phyloP scores from a whole-genome alignment of 2,888 invertebrate species.

The Apamea anceps region DNA sequence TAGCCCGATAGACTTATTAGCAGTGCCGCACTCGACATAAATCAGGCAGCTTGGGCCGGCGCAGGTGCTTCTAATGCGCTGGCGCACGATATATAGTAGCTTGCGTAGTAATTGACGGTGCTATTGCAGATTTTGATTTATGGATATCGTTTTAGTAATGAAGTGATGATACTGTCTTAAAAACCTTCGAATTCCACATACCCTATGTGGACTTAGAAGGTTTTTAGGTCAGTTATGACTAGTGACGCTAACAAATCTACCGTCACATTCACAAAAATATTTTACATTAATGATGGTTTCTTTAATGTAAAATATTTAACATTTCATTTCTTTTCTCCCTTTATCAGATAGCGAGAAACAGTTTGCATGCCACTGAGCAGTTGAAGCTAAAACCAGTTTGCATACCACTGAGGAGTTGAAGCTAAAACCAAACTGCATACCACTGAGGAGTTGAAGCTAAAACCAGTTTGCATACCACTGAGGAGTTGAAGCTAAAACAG shows the following conservation, averaged over 20 bases:
- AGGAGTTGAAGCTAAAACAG: no score
- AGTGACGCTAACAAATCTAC: not conserved
- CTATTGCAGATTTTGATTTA: slow-evolving; percentile 63
- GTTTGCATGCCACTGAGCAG: no score
- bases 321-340: no score
- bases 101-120: slow-evolving; percentile 63
- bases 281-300: not conserved
- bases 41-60: slow-evolving; percentile 60
- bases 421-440: not conserved
- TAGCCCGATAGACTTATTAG: slow-evolving; percentile 65
- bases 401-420: no score
- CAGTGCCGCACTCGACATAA: slow-evolving; percentile 56
- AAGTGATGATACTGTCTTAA: slow-evolving; percentile 1
- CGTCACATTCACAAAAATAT: no score
- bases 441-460: no score
- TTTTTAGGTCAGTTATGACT: not conserved
- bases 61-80: slow-evolving; percentile 71
- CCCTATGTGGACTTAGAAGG: not conserved
- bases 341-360: not conserved
- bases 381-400: no score
- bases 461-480: no score
- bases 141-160: slow-evolving; percentile 47
- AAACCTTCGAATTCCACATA: no score
- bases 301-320: no score
- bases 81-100: slow-evolving; percentile 68